phyloP scores from a whole-genome alignment of 2,113 vertebrate species.

The Parus major region DNA sequence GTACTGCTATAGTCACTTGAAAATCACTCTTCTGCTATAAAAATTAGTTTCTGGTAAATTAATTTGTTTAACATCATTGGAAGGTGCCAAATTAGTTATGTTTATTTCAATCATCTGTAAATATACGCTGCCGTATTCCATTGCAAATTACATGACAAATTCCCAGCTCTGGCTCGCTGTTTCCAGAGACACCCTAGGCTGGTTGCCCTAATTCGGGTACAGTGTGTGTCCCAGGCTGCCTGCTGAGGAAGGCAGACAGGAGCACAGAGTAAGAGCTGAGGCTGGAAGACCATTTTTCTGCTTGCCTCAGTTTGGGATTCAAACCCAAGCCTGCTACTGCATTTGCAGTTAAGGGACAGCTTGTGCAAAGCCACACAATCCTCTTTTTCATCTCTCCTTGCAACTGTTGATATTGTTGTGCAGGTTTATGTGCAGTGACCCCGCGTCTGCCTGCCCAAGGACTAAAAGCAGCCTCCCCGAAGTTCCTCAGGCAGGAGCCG shows the following conservation, averaged over 20 bases:
- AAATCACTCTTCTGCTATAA: background rate
- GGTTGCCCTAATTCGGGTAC: background rate
- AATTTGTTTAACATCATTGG: background rate
- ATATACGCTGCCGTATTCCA: background rate
- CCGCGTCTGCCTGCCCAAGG: background rate
- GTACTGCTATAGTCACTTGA: background rate
- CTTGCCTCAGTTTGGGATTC: background rate
- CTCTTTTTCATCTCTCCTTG: background rate
- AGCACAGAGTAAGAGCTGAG: background rate
- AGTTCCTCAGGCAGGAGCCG: rapidly evolving
- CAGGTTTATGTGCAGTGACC: background rate
- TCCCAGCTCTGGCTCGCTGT: background rate
- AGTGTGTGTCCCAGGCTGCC: background rate
- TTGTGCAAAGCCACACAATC: background rate
- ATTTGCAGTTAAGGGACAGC: background rate
- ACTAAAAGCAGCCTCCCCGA: background rate
- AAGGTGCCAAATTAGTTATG: background rate
- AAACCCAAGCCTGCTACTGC: background rate
- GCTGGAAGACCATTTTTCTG: background rate
- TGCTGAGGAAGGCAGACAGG: background rate
- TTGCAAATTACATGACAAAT: background rate
- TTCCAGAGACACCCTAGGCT: background rate
- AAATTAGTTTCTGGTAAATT: background rate
- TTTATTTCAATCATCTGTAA: background rate
- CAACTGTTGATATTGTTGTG: background rate